Percentiles rank a stretch among this genome's conserved stretches.
These are phyloP conservation scores for Camponotus pennsylvanicus DNA, from an alignment of 1,140 invertebrate species.

Conservation along the genomic window DNA sequence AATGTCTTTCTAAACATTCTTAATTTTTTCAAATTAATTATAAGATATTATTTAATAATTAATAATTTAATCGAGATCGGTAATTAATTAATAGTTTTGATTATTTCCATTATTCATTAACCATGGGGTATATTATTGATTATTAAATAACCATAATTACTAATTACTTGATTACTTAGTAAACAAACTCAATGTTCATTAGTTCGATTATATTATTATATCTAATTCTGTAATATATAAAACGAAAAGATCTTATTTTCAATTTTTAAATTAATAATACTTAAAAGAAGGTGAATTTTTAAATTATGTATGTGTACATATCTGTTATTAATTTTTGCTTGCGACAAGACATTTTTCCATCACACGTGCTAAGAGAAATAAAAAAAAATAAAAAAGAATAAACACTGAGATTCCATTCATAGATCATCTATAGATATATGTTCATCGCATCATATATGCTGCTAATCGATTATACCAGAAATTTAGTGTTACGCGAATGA, in stretches of 20 bases:
- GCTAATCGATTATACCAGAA: neutral
- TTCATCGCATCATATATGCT: neutral
- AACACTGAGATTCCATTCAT: no score
- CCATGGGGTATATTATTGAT: slow-evolving; percentile 8
- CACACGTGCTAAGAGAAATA: no score
- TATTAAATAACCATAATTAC: slow-evolving; percentile 42
- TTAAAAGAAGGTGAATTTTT: neutral
- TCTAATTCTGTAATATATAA: slow-evolving; percentile 23
- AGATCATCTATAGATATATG: neutral
- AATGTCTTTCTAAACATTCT: neutral
- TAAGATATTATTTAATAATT: slow-evolving; percentile 31
- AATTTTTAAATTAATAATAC: slow-evolving; percentile 1
- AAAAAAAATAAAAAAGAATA: no score
- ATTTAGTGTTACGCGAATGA: no score
- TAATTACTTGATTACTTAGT: slow-evolving; percentile 45
- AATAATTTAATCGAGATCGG: slow-evolving; percentile 26
- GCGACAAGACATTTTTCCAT: no score
- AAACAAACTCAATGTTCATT: slow-evolving; percentile 30
- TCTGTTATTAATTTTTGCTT: no score
- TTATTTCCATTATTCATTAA: slow-evolving; percentile 40
- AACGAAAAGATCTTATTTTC: slow-evolving; percentile 4
- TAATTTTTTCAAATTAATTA: slow-evolving; percentile 1
- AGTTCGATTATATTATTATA: slow-evolving; percentile 22
- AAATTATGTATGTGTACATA: no score
- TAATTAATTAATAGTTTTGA: slow-evolving; percentile 34